These are phyloP conservation scores for Dendrolimus punctatus DNA, from an alignment of 1,140 invertebrate genomes.

Conservation along the genomic window DNA sequence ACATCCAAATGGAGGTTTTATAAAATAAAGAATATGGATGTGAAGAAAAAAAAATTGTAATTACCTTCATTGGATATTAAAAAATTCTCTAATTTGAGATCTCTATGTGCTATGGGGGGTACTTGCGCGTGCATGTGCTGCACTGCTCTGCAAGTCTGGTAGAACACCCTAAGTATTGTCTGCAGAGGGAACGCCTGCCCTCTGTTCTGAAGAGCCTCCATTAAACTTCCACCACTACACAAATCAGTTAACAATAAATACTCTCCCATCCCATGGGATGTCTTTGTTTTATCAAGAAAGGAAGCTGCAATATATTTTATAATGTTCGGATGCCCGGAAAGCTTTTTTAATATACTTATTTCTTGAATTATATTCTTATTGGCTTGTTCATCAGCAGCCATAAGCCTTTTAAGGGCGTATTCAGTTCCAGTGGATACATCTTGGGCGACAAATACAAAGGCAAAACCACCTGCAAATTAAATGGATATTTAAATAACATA, in stretches of 20 bases:
- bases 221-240: constrained; percentile 83
- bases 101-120: constrained; percentile 93
- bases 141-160: constrained; percentile 91
- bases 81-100: constrained; percentile 89
- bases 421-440: constrained; percentile 89
- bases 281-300: constrained; percentile 80
- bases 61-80: constrained; percentile 73
- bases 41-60: constrained; percentile 7
- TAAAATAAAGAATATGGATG: not conserved
- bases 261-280: constrained; percentile 78
- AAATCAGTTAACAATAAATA: constrained; percentile 82
- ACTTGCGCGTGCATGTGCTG: constrained; percentile 94
- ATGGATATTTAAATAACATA: not conserved
- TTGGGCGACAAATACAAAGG: constrained; percentile 94
- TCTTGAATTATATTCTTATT: constrained; percentile 84
- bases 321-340: constrained; percentile 86
- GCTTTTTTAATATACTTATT: constrained; percentile 83
- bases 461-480: constrained; percentile 88
- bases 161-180: constrained; percentile 90
- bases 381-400: constrained; percentile 85
- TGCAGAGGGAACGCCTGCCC: constrained; percentile 76
- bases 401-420: constrained; percentile 91
- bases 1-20: not conserved
- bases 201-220: constrained; percentile 83
- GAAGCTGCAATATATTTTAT: constrained; percentile 85